Base-by-base conservation (phyloP, 2,113 vertebrate genomes). In the Cinclus mexicanus region DNA sequence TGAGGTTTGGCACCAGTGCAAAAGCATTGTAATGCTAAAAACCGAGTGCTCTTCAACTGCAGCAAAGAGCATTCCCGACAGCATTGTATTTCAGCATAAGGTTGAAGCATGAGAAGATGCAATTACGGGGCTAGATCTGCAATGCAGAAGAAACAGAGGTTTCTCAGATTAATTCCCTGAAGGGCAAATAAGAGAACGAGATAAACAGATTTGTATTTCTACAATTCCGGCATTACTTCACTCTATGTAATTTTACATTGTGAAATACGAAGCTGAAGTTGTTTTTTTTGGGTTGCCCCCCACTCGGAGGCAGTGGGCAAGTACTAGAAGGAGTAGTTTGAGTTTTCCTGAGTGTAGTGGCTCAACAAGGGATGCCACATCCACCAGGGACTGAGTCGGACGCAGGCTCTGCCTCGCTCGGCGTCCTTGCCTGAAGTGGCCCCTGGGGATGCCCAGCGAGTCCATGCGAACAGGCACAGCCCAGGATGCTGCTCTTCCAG, bases 391-490 rank as follows among this genome's bases (percentile, higher is more conserved):
- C 50, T 2, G 74, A 28, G 21, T 13, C 11, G 9, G 44, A 1
- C 6, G 8, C 49, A 1, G 46, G 25, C 35, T 25, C 12, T 11
- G 47, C 42, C 42, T 4, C 3, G 5, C 64, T 42, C 23, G 0
- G 12, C 1, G 11, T 44, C 53, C 25, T 8, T 4, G 42, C 7
- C 47, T 10, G 6, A 12, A 4, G 31, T 0, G 24, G 22, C 1
- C 44, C 29, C 8, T 7, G 23, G 25, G 2, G 5, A 2, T 23
- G 11, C 2, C 1, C 5, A 7, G 41, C 13, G 14, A 21, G 9
- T 2, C 67, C 7, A 0, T 4, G 11, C 0, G 18, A 19, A 4
- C 12, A n/a, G 37, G 14, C 4, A 6, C 42, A 25, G 29, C 56
- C 31, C 7, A 2, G 6, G 22, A 4, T 0, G 23, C 7, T 17